A percentile compares a stretch with the other conserved stretches of the same genome.
Evolutionary conservation across 2,888 invertebrate species (phyloP).

Genomic region (Lamellibrachia columna): DNA sequence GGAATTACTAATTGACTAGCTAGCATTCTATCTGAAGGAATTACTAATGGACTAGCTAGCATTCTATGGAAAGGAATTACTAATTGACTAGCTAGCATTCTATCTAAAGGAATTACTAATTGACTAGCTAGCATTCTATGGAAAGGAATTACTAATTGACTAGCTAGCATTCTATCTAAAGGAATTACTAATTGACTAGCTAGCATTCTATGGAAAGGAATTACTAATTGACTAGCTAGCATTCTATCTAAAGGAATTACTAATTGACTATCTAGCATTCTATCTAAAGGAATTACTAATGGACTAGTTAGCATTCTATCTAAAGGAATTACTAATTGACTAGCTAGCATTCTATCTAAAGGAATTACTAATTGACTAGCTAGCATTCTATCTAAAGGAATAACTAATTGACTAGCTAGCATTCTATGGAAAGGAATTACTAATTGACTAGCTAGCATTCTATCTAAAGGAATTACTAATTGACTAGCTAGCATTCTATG

Average conservation of each 20-base stretch:
- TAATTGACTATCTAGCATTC: neutral
- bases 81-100: neutral
- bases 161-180: neutral
- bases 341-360: neutral
- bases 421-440: neutral
- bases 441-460: neutral
- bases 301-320: neutral
- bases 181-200: neutral
- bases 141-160: neutral
- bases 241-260: neutral
- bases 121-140: neutral
- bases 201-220: neutral
- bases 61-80: neutral
- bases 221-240: neutral
- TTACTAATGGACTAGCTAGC: no score
- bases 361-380: neutral
- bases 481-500: neutral
- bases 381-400: neutral
- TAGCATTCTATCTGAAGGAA: neutral
- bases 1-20: neutral
- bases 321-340: neutral
- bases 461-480: neutral
- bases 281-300: neutral
- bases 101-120: neutral
- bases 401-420: neutral